Base-by-base conservation (phyloP, 2,888 invertebrate genomes). In the Sphecodes monilicornis region DNA sequence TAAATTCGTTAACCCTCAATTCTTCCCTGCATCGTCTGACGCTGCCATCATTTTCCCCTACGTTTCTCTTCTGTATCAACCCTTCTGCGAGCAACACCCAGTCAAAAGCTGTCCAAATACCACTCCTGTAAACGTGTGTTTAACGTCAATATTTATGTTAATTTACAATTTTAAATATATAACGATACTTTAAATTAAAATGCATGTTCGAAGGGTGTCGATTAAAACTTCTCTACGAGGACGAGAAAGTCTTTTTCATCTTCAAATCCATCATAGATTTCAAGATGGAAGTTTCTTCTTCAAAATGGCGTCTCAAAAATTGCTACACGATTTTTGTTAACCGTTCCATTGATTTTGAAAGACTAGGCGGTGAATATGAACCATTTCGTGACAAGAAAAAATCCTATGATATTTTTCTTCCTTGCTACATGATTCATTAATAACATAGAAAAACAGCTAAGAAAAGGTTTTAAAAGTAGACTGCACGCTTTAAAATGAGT, bases 1-100 rank as follows among this genome's bases (percentile, higher is more conserved):
- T 94, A 91, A 86, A 73, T 73, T 83, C 60, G 70, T 84, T 46
- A 83, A 57, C 68, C 22, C 69, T 13, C 43, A 66, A 64, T 26
- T 43, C 46, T 66, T 41, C 26, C 18, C 26, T n/a, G 60, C 29
- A 18, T 64, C 60, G 6, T 32, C 60, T 64, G 11, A 16, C 29
- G 16, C 18, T 26, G 16, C 29, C 6, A 16, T 29, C 16, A 64
- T 64, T 64, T 29, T 8, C 32, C 29, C 29, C 60, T 64, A 0
- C 26, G 32, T 29, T 64, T 32, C 29, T 6, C 18, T 29, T 18
- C 32, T 64, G 60, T 26, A 16, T 16, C 60, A 64, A 64, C 32
- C 18, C 22, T 22, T 22, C 50, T 6, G 50, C 50, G 1, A 50
- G 8, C 39, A 39, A 39, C 39, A 39, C 1, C 50, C 50, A 50